Evolutionary conservation across 2,888 invertebrate species (phyloP).

Genomic region (Bugula neritina): DNA sequence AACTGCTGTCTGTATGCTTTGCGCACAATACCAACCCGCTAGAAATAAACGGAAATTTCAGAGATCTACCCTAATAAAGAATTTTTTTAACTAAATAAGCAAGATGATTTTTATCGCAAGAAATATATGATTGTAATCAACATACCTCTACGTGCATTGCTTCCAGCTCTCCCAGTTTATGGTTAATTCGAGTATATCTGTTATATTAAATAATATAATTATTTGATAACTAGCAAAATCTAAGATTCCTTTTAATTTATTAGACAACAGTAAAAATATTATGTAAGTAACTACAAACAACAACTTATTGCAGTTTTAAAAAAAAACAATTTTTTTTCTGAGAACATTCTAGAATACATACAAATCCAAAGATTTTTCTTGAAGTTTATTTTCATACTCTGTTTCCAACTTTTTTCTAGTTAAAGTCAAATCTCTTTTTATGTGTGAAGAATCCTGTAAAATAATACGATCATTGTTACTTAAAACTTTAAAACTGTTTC

Average conservation of each 20-base stretch:
- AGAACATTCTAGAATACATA: no score
- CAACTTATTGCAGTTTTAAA: no score
- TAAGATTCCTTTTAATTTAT: no score
- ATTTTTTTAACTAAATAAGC: no score
- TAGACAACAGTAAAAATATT: no score
- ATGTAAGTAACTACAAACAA: no score
- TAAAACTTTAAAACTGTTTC: no score
- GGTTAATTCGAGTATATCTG: slow-evolving; percentile 50
- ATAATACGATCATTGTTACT: not conserved
- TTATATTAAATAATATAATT: no score
- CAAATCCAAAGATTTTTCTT: slow-evolving; percentile 46
- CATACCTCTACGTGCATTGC: slow-evolving; percentile 48
- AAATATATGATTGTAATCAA: slow-evolving; percentile 26
- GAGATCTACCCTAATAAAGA: no score
- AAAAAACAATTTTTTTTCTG: no score
- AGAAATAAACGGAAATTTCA: slow-evolving; percentile 31
- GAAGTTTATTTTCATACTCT: slow-evolving; percentile 47
- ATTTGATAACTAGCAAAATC: no score
- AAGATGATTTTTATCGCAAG: no score
- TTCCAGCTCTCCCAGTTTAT: slow-evolving; percentile 46
- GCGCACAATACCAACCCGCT: slow-evolving; percentile 45
- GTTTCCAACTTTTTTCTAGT: slow-evolving; percentile 48
- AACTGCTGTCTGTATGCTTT: slow-evolving; percentile 48
- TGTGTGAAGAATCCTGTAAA: slow-evolving; percentile 42
- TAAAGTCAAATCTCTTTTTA: slow-evolving; percentile 46